Conservation (phyloP, 1,140 invertebrate species). For the Euura lappo region DNA sequence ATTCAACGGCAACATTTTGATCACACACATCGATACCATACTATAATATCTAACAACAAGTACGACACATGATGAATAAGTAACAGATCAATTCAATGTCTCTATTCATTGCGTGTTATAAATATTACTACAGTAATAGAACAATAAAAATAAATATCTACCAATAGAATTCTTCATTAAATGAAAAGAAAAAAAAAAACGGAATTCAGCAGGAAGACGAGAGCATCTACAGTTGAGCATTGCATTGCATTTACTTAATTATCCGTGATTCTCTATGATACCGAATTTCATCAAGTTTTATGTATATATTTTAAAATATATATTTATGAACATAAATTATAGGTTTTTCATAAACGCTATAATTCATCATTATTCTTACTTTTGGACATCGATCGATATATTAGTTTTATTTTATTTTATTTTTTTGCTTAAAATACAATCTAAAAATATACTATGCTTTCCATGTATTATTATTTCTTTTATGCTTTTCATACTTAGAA, state of each 20-base stretch:
- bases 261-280: neutral
- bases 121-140: neutral
- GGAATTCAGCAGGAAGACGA: constrained; percentile 8
- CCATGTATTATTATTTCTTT: constrained; percentile 38
- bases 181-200: neutral
- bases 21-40: neutral
- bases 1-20: neutral
- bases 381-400: constrained; percentile 39
- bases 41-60: neutral
- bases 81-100: neutral
- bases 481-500: constrained; percentile 18
- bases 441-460: constrained; percentile 58
- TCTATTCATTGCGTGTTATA: neutral
- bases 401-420: constrained; percentile 28
- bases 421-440: constrained; percentile 51
- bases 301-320: constrained; percentile 50
- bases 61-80: neutral
- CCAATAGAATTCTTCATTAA: no score
- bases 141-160: neutral
- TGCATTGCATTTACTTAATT: neutral
- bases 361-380: neutral
- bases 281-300: constrained; percentile 16
- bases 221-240: constrained; percentile 10
- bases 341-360: constrained; percentile 24
- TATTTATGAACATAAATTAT: constrained; percentile 47